Evolutionary conservation across 2,888 invertebrate genomes (phyloP), one percentile per base, ranked within the genome.

Genomic region (Pachydiplax longipennis): DNA sequence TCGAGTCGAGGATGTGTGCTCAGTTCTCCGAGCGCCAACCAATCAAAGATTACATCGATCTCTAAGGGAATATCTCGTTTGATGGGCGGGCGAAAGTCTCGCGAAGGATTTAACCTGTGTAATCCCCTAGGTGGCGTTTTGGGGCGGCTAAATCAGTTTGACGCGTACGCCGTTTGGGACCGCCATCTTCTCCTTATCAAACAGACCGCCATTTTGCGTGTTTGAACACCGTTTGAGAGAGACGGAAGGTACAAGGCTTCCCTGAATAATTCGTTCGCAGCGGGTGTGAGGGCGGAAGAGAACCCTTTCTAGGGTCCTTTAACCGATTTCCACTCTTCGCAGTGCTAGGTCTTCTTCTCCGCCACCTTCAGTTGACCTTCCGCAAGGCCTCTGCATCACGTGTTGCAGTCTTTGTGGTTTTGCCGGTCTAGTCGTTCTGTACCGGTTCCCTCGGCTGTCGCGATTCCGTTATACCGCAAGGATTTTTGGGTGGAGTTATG

Each of bases 21-120:
- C 13, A 73, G 65, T 8, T 5, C n/a, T 44, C n/a, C 40, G 13
- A 48, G 13, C 40, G 82, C 82, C 82, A 53, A 82, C 82, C 48
- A 82, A 82, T 82, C 82, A 82, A 82, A 82, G 82, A 82, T 81
- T 81, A 22, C 44, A 81, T 81, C 81, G 81, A 81, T 44, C 81
- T n/a, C 40, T n/a, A 61, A 65, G 65, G 25, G 65, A 65, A 65
- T 65, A 25, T 31, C 73, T 31, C 25, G 73, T 73, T 73, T 31
- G 25, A 31, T 31, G 73, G 25, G 31, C 25, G 73, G 4, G 73
- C 12, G 73, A 73, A 73, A 73, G 73, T 73, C 25, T 31, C 31
- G 31, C 65, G 0, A 22, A 65, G 65, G 73, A 25, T 73, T 73
- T 73, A 73, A 73, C 73, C 31, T 31, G 31, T 12, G 31, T 73